These are phyloP conservation scores for Drosophila pegasa DNA, from an alignment of 2,888 invertebrate genomes.

Conservation along the genomic window DNA sequence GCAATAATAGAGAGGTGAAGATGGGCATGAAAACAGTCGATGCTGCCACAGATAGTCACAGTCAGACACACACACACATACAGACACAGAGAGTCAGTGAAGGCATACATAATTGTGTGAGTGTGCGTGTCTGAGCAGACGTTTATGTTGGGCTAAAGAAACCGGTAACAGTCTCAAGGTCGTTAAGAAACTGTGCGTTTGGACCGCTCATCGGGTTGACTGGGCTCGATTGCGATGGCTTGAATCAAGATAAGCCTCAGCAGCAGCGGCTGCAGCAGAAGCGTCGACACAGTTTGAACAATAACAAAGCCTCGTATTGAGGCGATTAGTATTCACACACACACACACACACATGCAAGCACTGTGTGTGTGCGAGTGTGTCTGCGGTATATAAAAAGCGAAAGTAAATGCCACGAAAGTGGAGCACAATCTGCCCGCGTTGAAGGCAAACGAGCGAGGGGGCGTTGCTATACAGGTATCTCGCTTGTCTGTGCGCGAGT, in stretches of 20 bases:
- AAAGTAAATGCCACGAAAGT: slow-evolving; percentile 75
- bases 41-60: slow-evolving; percentile 43
- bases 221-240: slow-evolving; percentile 58
- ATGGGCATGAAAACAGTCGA: slow-evolving; percentile 38
- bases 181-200: slow-evolving; percentile 63
- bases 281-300: slow-evolving; percentile 49
- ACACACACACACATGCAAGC: slow-evolving; percentile 6
- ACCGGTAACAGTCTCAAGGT: slow-evolving; percentile 80
- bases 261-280: slow-evolving; percentile 45
- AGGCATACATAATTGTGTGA: slow-evolving; percentile 11
- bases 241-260: slow-evolving; percentile 62
- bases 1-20: slow-evolving; percentile 27
- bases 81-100: not conserved
- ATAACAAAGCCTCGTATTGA: slow-evolving; percentile 38
- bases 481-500: slow-evolving; percentile 9
- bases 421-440: slow-evolving; percentile 65
- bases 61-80: slow-evolving; percentile 4
- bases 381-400: slow-evolving; percentile 59
- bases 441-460: slow-evolving; percentile 70
- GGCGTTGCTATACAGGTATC: slow-evolving; percentile 49
- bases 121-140: no score
- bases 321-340: slow-evolving; percentile 42
- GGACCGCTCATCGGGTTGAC: slow-evolving; percentile 32
- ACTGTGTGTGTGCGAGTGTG: slow-evolving; percentile 3
- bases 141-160: slow-evolving; percentile 49